Evolutionary conservation across 1,140 invertebrate species (phyloP), one percentile per base, ranked within the genome.

Genomic region (Drosophila oshimai): DNA sequence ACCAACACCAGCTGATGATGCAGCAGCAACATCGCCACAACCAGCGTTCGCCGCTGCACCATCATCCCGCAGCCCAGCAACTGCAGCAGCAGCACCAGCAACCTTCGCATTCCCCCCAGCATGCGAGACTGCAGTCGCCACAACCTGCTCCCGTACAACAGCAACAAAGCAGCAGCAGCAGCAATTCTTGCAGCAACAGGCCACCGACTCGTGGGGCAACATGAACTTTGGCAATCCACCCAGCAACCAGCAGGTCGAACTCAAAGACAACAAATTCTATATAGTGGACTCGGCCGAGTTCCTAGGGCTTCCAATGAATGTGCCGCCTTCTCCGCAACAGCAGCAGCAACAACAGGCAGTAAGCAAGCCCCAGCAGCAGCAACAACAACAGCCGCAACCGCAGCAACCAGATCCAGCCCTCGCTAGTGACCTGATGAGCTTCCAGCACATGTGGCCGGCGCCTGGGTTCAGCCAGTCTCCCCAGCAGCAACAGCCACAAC

Each of bases 261-360:
- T 89, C 12, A 89, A 89, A 36, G 77, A 87, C 55, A 87, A 90
- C 36, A 90, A 90, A 45, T 90, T 80, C 44, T 90, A 90, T 33
- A 87, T 89, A 36, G 89, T 90, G 15, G 89, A 90, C 46, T 89
- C 89, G 28, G 47, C 88, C 28, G 89, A 90, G 47, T 90, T 90
- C 62, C 60, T 90, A 44, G 87, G 87, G 62, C 89, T 90, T 87
- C 89, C 89, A 72, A 81, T 90, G 83, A 81, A 87, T 69, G 89
- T 90, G 42, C 72, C 70, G 44, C 58, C 61, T 10, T 31, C 62
- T 10, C 87, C 87, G 34, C 87, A 89, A 42, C 88, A 89, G 18
- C 76, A 77, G 13, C 70, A 69, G 31, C 73, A 71, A 26, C 70
- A 62, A 51, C 71, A 68, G 28, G n/a, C 53, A 6, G 76, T 74